phyloP scores from a whole-genome alignment of 1,140 invertebrate species.

The Riptortus pedestris region DNA sequence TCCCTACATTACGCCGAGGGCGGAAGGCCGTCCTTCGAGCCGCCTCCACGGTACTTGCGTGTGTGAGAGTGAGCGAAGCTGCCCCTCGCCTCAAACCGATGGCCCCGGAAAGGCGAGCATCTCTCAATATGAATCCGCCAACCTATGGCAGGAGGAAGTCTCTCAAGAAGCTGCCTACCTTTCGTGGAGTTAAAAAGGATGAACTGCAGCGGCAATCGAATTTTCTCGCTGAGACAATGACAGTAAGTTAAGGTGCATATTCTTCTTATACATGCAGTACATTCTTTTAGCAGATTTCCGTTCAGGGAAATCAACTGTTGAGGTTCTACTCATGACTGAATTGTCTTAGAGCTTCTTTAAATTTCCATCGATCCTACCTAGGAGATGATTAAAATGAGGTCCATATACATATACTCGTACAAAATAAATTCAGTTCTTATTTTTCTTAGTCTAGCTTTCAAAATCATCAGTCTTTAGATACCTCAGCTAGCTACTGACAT shows the following conservation, averaged over 20 bases:
- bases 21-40: not conserved
- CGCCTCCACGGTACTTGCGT: too few species aligned
- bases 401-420: not conserved
- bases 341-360: not conserved
- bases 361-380: not conserved
- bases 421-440: not conserved
- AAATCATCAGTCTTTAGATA: too few species aligned
- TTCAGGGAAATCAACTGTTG: not conserved
- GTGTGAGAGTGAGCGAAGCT: too few species aligned
- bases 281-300: not conserved
- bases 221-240: conserved; percentile 59
- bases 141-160: not conserved
- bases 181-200: conserved; percentile 65
- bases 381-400: not conserved
- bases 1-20: too few species aligned
- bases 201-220: conserved; percentile 57
- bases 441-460: too few species aligned
- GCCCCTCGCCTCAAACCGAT: not conserved
- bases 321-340: not conserved
- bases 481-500: too few species aligned
- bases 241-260: conserved; percentile 43
- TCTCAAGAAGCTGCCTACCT: conserved; percentile 38
- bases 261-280: not conserved
- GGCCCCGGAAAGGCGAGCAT: not conserved
- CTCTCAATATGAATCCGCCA: not conserved